Evolutionary conservation across 1,140 invertebrate genomes (phyloP).

Genomic region (Ostrea denselamellosa): DNA sequence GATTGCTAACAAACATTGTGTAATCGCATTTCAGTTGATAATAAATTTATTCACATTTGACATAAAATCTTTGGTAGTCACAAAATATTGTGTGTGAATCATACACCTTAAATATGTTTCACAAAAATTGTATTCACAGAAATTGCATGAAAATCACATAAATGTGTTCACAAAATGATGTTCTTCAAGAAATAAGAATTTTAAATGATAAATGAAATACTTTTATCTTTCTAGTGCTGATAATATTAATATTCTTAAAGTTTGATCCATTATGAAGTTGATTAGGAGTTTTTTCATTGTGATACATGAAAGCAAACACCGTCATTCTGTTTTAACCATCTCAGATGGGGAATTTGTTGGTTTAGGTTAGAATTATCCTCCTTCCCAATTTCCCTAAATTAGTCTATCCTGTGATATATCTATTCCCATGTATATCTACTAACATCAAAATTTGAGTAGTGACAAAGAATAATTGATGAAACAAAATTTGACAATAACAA

Average conservation of each 20-base stretch:
- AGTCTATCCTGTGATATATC: background rate
- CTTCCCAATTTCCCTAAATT: background rate
- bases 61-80: background rate
- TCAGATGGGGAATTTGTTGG: background rate
- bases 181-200: conserved; percentile 14
- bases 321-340: background rate
- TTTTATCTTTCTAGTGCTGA: background rate
- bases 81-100: background rate
- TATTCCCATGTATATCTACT: background rate
- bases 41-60: conserved; percentile 12
- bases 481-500: background rate
- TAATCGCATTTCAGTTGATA: conserved; percentile 17
- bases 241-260: background rate
- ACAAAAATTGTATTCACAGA: conserved; percentile 25
- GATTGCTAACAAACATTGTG: conserved; percentile 24
- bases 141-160: conserved; percentile 15
- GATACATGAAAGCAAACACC: background rate
- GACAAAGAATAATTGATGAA: background rate
- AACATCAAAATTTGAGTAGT: background rate
- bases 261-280: background rate
- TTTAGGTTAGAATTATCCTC: background rate
- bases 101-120: background rate
- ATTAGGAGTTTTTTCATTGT: background rate
- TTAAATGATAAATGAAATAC: background rate
- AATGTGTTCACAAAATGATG: background rate